These are phyloP conservation scores for Epizoanthus scotinus DNA, from an alignment of 92 coral and sea anemone genomes.

Conservation along the genomic window DNA sequence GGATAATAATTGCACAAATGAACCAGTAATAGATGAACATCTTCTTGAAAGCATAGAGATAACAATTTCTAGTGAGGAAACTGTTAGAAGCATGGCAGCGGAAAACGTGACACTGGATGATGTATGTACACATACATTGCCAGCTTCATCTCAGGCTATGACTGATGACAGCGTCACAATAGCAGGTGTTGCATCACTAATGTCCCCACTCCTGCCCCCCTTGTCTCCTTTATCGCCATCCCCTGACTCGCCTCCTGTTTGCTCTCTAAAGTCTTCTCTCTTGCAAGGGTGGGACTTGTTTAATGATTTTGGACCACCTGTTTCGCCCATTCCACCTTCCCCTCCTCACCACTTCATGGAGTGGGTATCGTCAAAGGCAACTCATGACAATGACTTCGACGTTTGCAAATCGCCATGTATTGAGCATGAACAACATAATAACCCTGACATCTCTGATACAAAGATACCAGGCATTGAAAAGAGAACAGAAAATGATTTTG, in stretches of 20 bases:
- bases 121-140: not conserved
- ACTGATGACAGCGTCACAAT: not conserved
- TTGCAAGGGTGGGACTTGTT: slow-evolving; percentile 8
- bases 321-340: slow-evolving; percentile 41
- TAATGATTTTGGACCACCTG: slow-evolving; percentile 21
- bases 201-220: not conserved
- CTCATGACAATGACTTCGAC: not conserved
- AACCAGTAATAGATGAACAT: not conserved
- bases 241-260: not conserved
- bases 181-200: not conserved
- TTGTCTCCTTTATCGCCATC: not conserved
- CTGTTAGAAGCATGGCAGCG: not conserved
- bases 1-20: not conserved
- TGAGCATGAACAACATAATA: not conserved
- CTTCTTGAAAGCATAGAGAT: not conserved
- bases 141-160: not conserved
- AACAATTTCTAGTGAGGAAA: not conserved
- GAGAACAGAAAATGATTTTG: not conserved
- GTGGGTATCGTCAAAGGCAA: too few species aligned
- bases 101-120: not conserved
- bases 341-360: slow-evolving; percentile 16
- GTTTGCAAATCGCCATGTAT: not conserved
- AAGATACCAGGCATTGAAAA: not conserved
- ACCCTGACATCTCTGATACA: not conserved
- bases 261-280: slow-evolving; percentile 6